A percentile compares a stretch with the other conserved stretches of the same genome.
These are phyloP conservation scores for Martes martes DNA, from an alignment of 2,113 vertebrate species.

Conservation along the genomic window DNA sequence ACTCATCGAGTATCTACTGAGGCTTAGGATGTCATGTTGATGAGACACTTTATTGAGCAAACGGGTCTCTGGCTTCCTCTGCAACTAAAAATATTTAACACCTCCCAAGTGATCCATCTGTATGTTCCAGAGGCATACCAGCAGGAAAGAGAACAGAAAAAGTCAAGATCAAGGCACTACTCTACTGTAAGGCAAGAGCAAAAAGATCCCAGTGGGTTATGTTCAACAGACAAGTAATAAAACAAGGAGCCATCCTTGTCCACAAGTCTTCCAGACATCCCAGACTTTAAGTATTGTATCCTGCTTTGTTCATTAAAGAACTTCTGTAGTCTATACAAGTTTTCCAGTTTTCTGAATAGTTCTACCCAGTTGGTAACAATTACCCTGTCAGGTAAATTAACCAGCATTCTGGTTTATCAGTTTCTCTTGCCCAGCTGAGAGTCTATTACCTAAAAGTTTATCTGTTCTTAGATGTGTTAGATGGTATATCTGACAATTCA, in stretches of 20 bases:
- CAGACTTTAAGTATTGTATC: background rate
- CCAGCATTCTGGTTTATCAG: background rate
- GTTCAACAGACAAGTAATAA: background rate
- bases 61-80: background rate
- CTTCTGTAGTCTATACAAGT: background rate
- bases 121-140: background rate
- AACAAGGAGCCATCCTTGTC: background rate
- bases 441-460: background rate
- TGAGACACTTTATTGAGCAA: background rate
- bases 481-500: background rate
- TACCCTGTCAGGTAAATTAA: background rate
- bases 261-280: background rate
- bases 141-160: background rate
- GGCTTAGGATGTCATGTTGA: background rate
- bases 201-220: background rate
- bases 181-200: background rate
- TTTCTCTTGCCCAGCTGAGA: background rate
- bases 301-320: background rate
- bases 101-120: background rate
- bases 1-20: background rate
- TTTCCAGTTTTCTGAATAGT: background rate
- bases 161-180: background rate
- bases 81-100: slow-evolving; percentile 14
- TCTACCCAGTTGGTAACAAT: background rate
- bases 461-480: background rate